These are phyloP conservation scores for Halictus ligatus DNA, from an alignment of 2,888 invertebrate genomes.

Conservation along the genomic window DNA sequence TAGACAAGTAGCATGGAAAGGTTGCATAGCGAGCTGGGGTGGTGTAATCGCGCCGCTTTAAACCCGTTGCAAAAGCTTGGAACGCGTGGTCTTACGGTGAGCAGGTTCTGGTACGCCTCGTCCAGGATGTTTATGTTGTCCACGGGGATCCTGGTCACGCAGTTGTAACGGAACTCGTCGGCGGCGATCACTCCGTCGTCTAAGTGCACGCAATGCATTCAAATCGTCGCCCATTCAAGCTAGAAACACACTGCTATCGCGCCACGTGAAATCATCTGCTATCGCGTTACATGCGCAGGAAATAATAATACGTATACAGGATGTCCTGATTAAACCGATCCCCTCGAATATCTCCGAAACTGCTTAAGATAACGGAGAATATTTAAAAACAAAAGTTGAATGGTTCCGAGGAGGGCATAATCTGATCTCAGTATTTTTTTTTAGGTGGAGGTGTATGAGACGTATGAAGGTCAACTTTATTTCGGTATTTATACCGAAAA, in stretches of 20 bases:
- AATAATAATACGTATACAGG: neutral
- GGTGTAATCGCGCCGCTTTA: neutral
- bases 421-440: no score
- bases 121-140: constrained; percentile 91
- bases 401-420: no score
- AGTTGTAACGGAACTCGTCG: constrained; percentile 93
- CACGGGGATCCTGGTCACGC: constrained; percentile 92
- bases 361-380: no score
- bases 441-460: no score
- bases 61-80: constrained; percentile 10
- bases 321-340: no score
- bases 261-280: neutral
- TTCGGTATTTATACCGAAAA: no score
- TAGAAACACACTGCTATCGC: neutral
- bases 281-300: neutral
- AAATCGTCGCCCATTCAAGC: neutral
- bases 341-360: no score
- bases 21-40: constrained; percentile 22
- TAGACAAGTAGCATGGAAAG: constrained; percentile 27
- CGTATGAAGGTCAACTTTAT: no score
- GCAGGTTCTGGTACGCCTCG: constrained; percentile 90
- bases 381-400: no score
- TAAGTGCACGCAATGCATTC: constrained; percentile 57
- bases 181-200: constrained; percentile 91
- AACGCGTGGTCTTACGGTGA: constrained; percentile 88